Percentiles rank a stretch among this genome's conserved stretches.
phyloP scores from a whole-genome alignment of 2,797 vertebrate species.

The Parauchenoglanis ngamensis region DNA sequence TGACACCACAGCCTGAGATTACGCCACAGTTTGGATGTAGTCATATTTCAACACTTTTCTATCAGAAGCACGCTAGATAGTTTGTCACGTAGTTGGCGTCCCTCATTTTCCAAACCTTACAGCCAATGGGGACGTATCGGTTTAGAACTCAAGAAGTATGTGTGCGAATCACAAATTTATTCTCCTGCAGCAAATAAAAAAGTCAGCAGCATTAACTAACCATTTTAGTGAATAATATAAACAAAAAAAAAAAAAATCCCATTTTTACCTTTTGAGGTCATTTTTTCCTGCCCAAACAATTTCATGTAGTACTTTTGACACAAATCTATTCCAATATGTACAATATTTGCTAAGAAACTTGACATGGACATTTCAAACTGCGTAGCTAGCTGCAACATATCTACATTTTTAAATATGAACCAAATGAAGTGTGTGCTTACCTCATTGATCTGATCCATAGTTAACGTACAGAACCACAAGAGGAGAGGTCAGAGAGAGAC shows the following conservation, averaged over 20 bases:
- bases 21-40: not conserved
- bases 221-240: not conserved
- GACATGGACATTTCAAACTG: not conserved
- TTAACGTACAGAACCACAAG: slow-evolving; percentile 78
- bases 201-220: too few species aligned
- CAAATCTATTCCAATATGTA: not conserved
- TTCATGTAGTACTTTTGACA: not conserved
- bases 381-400: not conserved
- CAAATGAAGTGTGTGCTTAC: slow-evolving; percentile 75
- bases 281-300: not conserved
- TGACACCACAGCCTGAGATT: not conserved
- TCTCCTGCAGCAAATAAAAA: not conserved
- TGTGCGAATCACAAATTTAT: not conserved
- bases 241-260: not conserved
- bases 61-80: not conserved
- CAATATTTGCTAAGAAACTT: slow-evolving; percentile 23
- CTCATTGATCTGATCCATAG: slow-evolving; percentile 84
- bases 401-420: slow-evolving; percentile 66
- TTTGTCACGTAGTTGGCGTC: not conserved
- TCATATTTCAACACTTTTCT: not conserved
- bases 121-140: not conserved
- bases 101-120: not conserved
- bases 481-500: slow-evolving; percentile 80
- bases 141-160: not conserved
- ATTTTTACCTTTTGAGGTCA: not conserved